A percentile compares a stretch with the other conserved stretches of the same genome.
Evolutionary conservation across 2,888 invertebrate species (phyloP).

Genomic region (Dryocosmus kuriphilus): DNA sequence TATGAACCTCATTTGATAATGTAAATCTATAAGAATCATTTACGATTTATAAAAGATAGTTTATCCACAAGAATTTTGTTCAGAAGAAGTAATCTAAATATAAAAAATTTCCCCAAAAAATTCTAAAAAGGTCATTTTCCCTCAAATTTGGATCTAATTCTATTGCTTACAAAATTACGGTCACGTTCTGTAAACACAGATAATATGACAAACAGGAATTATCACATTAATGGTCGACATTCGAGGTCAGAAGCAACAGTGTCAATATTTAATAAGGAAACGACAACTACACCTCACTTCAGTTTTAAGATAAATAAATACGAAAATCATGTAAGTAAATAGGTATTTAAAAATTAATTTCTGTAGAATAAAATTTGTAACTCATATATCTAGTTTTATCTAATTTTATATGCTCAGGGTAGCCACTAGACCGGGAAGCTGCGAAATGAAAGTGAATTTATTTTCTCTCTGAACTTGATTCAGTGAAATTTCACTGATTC

Average conservation of each 20-base stretch:
- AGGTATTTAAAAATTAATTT: not conserved
- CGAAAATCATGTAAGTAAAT: not conserved
- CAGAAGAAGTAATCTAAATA: not conserved
- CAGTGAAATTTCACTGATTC: no score
- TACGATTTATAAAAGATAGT: not conserved
- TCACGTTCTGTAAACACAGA: not conserved
- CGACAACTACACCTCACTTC: not conserved
- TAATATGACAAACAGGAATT: constrained; percentile 10
- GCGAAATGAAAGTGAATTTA: no score
- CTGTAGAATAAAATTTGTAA: not conserved
- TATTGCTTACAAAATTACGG: not conserved
- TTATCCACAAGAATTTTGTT: not conserved
- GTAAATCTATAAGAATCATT: not conserved
- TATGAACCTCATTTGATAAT: constrained; percentile 9
- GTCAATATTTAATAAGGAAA: constrained; percentile 20
- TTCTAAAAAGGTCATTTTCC: not conserved
- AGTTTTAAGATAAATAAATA: not conserved
- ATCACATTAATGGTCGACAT: constrained; percentile 27
- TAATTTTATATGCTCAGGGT: no score
- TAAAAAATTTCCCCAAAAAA: not conserved
- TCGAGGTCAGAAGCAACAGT: constrained; percentile 5
- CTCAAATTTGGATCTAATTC: not conserved
- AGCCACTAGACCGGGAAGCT: no score
- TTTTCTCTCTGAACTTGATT: no score
- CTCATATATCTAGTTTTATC: no score